Conservation (phyloP, 2,113 vertebrate species). For the Dermatemys mawii region DNA sequence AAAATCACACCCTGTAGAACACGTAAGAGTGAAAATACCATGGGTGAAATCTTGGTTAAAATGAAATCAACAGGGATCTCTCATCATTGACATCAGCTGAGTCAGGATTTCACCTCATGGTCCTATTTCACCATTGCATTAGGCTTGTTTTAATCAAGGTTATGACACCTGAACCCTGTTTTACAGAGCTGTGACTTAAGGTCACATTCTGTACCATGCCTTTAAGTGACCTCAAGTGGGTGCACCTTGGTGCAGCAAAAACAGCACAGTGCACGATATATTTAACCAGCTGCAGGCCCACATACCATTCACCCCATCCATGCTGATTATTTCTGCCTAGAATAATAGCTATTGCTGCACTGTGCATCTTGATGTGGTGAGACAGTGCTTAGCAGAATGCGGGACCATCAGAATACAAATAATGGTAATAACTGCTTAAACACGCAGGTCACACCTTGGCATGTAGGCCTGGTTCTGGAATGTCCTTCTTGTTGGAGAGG, state of each 20-base stretch:
- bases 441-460: neutral
- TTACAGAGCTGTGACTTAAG: neutral
- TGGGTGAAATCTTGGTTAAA: neutral
- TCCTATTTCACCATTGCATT: neutral
- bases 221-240: neutral
- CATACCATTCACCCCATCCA: neutral
- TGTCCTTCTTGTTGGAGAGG: no score
- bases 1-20: neutral
- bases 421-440: neutral
- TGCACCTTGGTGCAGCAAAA: neutral
- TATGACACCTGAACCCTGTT: neutral
- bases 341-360: neutral
- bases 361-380: neutral
- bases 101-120: neutral
- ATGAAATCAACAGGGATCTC: neutral
- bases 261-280: neutral
- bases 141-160: neutral
- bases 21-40: fast-evolving
- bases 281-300: neutral
- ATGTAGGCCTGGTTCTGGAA: neutral
- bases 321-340: neutral
- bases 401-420: neutral
- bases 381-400: neutral
- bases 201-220: neutral
- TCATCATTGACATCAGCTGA: neutral